Evolutionary conservation across 2,113 vertebrate species (phyloP).

Genomic region (Terrapene triunguis): DNA sequence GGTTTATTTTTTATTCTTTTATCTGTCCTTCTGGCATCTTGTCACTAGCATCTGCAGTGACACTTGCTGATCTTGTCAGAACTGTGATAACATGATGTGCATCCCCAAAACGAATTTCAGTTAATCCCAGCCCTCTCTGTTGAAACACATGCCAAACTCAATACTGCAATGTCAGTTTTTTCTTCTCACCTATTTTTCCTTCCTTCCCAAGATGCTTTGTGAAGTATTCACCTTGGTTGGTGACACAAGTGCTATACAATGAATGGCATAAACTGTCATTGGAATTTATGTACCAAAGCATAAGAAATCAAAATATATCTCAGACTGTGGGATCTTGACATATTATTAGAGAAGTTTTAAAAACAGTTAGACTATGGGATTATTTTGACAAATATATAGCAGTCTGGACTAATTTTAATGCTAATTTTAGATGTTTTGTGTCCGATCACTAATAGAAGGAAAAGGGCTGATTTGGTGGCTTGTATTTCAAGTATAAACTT

Average conservation of each 20-base stretch:
- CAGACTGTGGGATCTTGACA: background rate
- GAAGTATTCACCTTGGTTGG: background rate
- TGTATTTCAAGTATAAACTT: background rate
- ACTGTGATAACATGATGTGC: background rate
- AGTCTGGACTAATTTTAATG: background rate
- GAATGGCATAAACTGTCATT: conserved; percentile 35
- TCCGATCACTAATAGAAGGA: background rate
- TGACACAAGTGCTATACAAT: background rate
- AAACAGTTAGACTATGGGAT: background rate
- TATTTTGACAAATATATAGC: background rate
- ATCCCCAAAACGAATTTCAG: background rate
- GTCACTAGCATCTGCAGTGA: background rate
- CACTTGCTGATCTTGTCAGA: conserved; percentile 33
- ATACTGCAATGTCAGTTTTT: background rate
- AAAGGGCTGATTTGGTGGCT: background rate
- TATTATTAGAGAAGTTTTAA: background rate
- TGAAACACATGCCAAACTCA: background rate
- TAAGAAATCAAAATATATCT: background rate
- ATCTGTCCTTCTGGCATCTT: conserved; percentile 28
- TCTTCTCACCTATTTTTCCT: background rate
- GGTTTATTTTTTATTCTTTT: conserved; percentile 36
- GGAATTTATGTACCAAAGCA: background rate
- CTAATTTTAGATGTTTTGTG: accelerated
- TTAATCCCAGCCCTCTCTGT: background rate
- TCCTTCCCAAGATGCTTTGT: background rate